Evolutionary conservation across 2,113 vertebrate species (phyloP).

Genomic region (Scophthalmus maximus): DNA sequence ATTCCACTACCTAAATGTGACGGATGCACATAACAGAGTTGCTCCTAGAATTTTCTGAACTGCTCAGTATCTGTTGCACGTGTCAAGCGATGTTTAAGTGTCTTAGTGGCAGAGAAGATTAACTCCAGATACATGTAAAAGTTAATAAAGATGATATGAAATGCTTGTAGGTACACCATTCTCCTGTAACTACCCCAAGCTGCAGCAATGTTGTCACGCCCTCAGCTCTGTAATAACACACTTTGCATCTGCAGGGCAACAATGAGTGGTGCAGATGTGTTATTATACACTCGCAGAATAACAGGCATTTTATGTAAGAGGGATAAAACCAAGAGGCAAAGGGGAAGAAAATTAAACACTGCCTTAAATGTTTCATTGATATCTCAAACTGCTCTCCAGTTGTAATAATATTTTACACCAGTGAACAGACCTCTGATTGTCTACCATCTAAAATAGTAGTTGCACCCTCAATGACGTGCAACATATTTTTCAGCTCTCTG

Average conservation of each 20-base stretch:
- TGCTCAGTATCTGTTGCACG: not conserved
- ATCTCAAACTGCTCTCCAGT: no score
- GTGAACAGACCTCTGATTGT: not conserved
- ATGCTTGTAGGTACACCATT: not conserved
- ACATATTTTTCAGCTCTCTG: not conserved
- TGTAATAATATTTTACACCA: not conserved
- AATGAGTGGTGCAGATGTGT: not conserved
- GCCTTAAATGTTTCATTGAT: no score
- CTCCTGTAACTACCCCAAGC: not conserved
- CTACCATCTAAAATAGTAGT: not conserved
- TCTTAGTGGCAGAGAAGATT: no score
- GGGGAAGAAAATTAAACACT: not conserved
- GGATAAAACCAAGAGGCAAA: not conserved
- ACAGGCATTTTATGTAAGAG: not conserved
- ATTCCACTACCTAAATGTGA: not conserved
- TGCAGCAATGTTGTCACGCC: conserved; percentile 14
- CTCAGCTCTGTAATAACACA: conserved; percentile 23
- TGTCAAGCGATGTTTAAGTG: not conserved
- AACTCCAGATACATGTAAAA: no score
- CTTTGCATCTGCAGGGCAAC: conserved; percentile 14
- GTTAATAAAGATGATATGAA: no score
- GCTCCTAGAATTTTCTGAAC: not conserved
- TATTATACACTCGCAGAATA: conserved; percentile 16
- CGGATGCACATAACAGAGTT: not conserved
- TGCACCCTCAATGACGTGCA: not conserved